A percentile compares a stretch with the other conserved stretches of the same genome.
Conservation (phyloP, 92 coral and sea anemone genomes). For the Epizoanthus fatuus region DNA sequence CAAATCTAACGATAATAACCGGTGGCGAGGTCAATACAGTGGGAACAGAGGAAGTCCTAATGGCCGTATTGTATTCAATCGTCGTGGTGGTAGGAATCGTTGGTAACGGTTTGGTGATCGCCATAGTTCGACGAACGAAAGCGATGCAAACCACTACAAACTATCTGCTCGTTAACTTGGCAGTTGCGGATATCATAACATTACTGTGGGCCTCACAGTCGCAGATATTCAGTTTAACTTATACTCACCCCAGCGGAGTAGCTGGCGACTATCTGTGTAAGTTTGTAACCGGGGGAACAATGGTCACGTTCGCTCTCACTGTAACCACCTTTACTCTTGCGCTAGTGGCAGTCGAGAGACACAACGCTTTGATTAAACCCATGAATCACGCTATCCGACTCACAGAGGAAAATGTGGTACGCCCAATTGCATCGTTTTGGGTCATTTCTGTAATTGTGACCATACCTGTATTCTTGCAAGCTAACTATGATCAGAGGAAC, state of each 20-base stretch:
- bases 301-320: constrained; percentile 8
- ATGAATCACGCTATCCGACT: neutral
- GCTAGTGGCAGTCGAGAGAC: constrained; percentile 19
- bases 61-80: constrained; percentile 32
- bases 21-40: neutral
- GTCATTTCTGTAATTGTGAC: constrained; percentile 5
- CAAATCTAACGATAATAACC: neutral
- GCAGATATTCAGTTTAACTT: neutral
- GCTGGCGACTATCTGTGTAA: constrained; percentile 16
- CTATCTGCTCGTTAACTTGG: constrained; percentile 20
- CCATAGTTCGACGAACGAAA: constrained; percentile 41
- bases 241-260: constrained; percentile 1
- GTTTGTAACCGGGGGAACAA: constrained; percentile 18
- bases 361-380: constrained; percentile 3
- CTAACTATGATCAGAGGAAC: neutral
- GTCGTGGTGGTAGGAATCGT: constrained; percentile 22
- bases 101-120: constrained; percentile 21
- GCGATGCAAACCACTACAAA: constrained; percentile 54
- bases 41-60: neutral
- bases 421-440: constrained; percentile 1
- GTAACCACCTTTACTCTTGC: neutral
- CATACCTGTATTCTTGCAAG: neutral
- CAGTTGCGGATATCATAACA: constrained; percentile 10
- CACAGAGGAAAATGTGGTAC: neutral
- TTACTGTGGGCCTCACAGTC: constrained; percentile 20